Base-by-base conservation (phyloP, 2,797 vertebrate genomes). In the Sarcophilus harrisii region DNA sequence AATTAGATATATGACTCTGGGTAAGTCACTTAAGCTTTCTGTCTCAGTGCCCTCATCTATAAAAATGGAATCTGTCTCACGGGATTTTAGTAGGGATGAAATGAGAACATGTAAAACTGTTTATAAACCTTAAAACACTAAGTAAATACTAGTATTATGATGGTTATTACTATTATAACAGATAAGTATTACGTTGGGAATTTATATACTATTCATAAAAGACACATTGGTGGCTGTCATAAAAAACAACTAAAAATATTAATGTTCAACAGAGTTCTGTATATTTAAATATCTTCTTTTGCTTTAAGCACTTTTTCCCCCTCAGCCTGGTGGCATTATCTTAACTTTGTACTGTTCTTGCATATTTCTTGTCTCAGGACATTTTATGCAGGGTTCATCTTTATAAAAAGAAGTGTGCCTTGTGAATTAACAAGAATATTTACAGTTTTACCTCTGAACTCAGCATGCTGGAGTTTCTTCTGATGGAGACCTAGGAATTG, bases 361-460 rank as follows among this genome's bases (percentile, higher is more conserved):
- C 58, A 45, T 6, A 62, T 93, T 87, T 57, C 89, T 66, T 45
- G 9, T 30, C 4, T 49, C 66, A 57, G 89, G 14, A 89, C 58
- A 16, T 32, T 59, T 0, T 54, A 73, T 28, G 54, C 45, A 92
- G 81, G 94, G 62, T 13, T 62, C 38, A 1, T 49, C 66, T 94
- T 4, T 0, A 91, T 18, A 94, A 93, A 94, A 93, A 62, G 38
- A 90, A 0, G 0, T 58, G 49, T 55, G 73, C 81, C 45, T 54
- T 57, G 9, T 16, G 45, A 57, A 91, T 59, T 57, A 91, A n/a
- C 11, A 29, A 55, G 91, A 54, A 93, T 90, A 90, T 91, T 59
- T 96, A 60, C 93, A 38, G 93, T 27, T 91, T 97, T 66, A 94
- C 87, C 28, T 49, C 49, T 92, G 32, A 60, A 95, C 94, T 94